These are phyloP conservation scores for Bufotes viridis DNA, from an alignment of 2,797 vertebrate species.

Conservation along the genomic window DNA sequence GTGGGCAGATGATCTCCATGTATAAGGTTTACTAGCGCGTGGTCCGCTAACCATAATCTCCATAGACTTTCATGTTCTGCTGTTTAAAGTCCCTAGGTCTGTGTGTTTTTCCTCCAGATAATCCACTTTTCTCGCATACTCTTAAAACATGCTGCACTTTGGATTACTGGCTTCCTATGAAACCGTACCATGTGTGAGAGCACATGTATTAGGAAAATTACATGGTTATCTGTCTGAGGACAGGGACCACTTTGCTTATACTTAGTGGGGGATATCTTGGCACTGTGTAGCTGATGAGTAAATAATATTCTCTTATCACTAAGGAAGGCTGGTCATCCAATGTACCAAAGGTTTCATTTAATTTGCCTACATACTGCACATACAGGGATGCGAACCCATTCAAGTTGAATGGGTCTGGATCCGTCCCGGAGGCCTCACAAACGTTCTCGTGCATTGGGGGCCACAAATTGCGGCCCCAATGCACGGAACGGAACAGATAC, in stretches of 20 bases:
- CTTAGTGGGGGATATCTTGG: background rate
- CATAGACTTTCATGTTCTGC: background rate
- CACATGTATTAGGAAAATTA: background rate
- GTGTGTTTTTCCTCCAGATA: conserved; percentile 13
- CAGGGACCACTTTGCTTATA: background rate
- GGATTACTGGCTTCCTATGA: conserved; percentile 17
- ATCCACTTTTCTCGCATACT: background rate
- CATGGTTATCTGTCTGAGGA: background rate
- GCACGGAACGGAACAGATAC: no score
- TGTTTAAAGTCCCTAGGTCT: background rate
- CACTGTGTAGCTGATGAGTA: background rate
- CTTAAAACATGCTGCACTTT: conserved; percentile 11
- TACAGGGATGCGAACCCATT: no score
- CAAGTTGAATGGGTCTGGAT: no score
- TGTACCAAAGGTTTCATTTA: background rate
- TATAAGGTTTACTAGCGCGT: background rate
- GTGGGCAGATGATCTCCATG: background rate
- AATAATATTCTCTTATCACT: background rate
- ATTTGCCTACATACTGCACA: background rate
- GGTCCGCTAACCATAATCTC: background rate
- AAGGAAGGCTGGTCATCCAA: background rate
- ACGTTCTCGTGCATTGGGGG: no score
- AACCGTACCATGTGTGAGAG: background rate
- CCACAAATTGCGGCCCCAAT: no score
- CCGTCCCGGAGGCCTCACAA: no score